Conservation (phyloP, 2,797 vertebrate species). For the Malurus leucopterus region DNA sequence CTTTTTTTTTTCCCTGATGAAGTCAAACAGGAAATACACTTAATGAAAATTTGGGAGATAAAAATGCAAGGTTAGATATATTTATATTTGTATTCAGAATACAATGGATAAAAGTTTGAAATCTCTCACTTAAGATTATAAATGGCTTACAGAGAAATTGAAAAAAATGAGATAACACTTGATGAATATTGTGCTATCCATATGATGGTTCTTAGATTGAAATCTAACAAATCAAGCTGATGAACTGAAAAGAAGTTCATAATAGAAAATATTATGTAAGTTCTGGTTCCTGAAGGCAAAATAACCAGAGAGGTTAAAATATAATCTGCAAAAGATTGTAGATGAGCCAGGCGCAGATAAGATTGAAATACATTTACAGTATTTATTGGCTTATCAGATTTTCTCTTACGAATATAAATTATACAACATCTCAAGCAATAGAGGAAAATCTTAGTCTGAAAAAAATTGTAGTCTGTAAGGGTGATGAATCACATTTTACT, state of each 20-base stretch:
- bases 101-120: constrained; percentile 39
- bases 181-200: constrained; percentile 18
- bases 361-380: constrained; percentile 51
- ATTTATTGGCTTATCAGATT: constrained; percentile 37
- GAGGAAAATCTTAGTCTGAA: neutral
- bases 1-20: neutral
- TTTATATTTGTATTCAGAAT: neutral
- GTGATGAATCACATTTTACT: neutral
- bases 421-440: constrained; percentile 12
- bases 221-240: constrained; percentile 43
- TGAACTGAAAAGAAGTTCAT: constrained; percentile 47
- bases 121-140: constrained; percentile 10
- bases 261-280: constrained; percentile 32
- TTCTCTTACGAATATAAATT: constrained; percentile 39
- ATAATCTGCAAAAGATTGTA: constrained; percentile 10
- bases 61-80: constrained; percentile 23
- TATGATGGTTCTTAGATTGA: neutral
- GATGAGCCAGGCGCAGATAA: constrained; percentile 4
- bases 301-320: constrained; percentile 4
- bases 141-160: constrained; percentile 11
- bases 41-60: neutral
- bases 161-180: constrained; percentile 15
- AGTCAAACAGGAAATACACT: neutral
- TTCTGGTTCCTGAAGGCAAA: neutral
- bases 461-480: neutral